phyloP scores from a whole-genome alignment of 1,140 invertebrate genomes.

The Euwallacea fornicatus region DNA sequence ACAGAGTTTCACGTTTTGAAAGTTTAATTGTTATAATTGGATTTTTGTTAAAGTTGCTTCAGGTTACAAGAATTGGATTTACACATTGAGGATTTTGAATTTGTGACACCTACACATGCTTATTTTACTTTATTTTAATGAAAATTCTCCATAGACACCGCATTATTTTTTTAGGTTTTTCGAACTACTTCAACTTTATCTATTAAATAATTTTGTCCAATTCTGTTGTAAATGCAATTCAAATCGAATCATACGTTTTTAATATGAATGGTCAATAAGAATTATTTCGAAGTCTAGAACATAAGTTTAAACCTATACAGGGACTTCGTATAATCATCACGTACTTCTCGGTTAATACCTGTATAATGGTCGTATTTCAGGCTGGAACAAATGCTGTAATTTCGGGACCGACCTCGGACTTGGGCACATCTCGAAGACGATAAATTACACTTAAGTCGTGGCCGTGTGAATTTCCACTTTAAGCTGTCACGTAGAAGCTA shows the following conservation, averaged over 20 bases:
- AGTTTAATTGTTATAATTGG: no score
- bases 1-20: no score
- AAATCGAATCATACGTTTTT: not conserved
- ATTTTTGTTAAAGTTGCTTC: no score
- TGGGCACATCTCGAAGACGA: slow-evolving; percentile 4
- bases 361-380: not conserved
- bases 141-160: no score
- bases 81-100: no score
- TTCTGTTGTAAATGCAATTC: no score
- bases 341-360: not conserved
- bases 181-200: no score
- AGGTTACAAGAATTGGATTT: no score
- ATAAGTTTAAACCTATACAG: not conserved
- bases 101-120: no score
- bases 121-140: no score
- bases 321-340: not conserved
- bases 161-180: no score
- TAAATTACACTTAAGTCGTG: slow-evolving; percentile 7
- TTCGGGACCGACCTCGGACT: not conserved
- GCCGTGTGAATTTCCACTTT: not conserved
- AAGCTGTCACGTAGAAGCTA: slow-evolving; percentile 1
- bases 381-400: not conserved
- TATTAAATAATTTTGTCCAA: no score
- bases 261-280: not conserved
- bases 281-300: not conserved